These are phyloP conservation scores for Hyposmocoma kahamanoa DNA, from an alignment of 1,140 invertebrate species.

Conservation along the genomic window DNA sequence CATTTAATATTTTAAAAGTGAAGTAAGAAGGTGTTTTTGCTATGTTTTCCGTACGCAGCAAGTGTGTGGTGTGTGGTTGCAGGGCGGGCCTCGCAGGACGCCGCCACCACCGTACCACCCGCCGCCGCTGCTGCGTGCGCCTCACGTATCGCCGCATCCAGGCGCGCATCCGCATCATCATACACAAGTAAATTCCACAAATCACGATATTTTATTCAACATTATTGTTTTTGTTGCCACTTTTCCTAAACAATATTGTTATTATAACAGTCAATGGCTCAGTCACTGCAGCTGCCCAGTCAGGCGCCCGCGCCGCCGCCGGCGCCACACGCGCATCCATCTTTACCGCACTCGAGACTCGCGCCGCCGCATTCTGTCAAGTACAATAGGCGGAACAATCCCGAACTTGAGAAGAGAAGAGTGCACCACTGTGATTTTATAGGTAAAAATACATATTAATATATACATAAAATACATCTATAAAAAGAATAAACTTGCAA, in stretches of 20 bases:
- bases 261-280: too few relatives aligned
- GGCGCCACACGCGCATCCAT: conserved; percentile 40
- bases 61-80: conserved; percentile 30
- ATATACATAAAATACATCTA: neutral
- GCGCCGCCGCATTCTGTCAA: conserved; percentile 61
- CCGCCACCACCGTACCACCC: conserved; percentile 60
- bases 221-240: too few relatives aligned
- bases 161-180: conserved; percentile 68
- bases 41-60: conserved; percentile 36
- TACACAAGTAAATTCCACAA: conserved; percentile 38
- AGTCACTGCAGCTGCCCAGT: conserved; percentile 55
- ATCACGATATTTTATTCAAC: too few relatives aligned
- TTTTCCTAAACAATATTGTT: too few relatives aligned
- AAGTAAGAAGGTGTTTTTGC: too few relatives aligned
- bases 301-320: conserved; percentile 42
- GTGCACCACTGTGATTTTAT: conserved; percentile 97
- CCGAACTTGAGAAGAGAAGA: conserved; percentile 93
- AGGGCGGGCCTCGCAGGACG: conserved; percentile 52
- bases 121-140: conserved; percentile 50
- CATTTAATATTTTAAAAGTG: too few relatives aligned
- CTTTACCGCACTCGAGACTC: conserved; percentile 49
- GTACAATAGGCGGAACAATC: conserved; percentile 96
- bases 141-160: conserved; percentile 62
- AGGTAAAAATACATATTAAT: too few relatives aligned
- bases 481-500: conserved; percentile 14